Evolutionary conservation across 1,140 invertebrate species (phyloP).

Genomic region (Periplaneta americana): DNA sequence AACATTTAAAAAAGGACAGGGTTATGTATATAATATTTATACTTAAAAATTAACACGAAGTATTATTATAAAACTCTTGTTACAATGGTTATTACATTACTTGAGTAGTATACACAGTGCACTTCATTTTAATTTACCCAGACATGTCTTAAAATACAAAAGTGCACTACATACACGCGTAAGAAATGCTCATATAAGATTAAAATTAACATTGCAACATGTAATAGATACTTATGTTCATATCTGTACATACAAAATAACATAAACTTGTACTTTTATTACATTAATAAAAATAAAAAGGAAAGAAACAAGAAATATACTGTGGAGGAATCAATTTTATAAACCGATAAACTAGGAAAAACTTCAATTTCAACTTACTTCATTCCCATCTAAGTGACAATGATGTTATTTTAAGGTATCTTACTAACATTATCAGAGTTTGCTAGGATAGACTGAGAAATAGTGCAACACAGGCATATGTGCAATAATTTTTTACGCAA

Average conservation of each 20-base stretch:
- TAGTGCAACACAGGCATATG: no score
- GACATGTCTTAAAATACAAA: neutral
- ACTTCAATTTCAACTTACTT: no score
- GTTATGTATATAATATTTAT: neutral
- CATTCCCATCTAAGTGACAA: no score
- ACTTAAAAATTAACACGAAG: neutral
- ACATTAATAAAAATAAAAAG: neutral
- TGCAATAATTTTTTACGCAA: no score
- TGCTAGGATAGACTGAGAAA: no score
- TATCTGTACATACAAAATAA: neutral
- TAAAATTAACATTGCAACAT: neutral
- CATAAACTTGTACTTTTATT: neutral
- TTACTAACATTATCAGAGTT: no score
- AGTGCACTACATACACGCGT: neutral
- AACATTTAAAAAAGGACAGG: constrained; percentile 2
- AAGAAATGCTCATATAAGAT: neutral
- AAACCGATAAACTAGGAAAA: no score
- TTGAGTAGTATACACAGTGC: neutral
- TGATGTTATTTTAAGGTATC: no score
- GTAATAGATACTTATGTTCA: neutral
- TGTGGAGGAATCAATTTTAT: neutral
- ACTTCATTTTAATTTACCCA: neutral
- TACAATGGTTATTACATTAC: neutral
- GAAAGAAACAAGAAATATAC: neutral
- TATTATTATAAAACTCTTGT: constrained; percentile 3